Evolutionary conservation across 1,140 invertebrate species (phyloP).

Genomic region (Listronotus oregonensis): DNA sequence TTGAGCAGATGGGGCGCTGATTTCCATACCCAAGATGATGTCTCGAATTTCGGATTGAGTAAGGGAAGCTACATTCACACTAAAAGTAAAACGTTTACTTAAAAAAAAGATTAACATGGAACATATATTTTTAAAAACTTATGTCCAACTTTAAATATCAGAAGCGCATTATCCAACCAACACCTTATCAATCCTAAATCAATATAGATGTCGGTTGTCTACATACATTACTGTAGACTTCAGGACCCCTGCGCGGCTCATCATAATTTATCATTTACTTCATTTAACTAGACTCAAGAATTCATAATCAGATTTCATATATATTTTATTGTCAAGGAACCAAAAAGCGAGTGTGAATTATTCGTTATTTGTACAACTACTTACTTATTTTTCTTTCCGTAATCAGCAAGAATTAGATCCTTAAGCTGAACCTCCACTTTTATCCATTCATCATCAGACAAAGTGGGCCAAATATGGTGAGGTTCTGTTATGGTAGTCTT

Average conservation of each 20-base stretch:
- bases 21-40: conserved; percentile 99
- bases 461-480: conserved; percentile 99
- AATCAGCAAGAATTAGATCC: conserved; percentile 97
- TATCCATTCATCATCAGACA: conserved; percentile 99
- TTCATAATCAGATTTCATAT: no score
- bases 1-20: conserved; percentile 97
- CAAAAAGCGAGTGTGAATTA: no score
- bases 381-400: conserved; percentile 98
- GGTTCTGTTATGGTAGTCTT: conserved; percentile 98
- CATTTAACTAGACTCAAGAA: no score
- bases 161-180: conserved; percentile 31
- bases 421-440: conserved; percentile 98
- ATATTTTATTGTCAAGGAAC: no score
- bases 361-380: conserved; percentile 52
- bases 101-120: no score
- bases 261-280: conserved; percentile 55
- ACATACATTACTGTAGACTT: conserved; percentile 62
- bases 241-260: conserved; percentile 74
- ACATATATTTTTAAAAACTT: background rate
- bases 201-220: conserved; percentile 51
- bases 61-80: conserved; percentile 96
- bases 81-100: conserved; percentile 49
- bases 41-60: conserved; percentile 99
- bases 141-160: conserved; percentile 1
- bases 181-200: conserved; percentile 17